Base-by-base conservation (phyloP, 2,888 invertebrate genomes). In the Dryococelus australis region DNA sequence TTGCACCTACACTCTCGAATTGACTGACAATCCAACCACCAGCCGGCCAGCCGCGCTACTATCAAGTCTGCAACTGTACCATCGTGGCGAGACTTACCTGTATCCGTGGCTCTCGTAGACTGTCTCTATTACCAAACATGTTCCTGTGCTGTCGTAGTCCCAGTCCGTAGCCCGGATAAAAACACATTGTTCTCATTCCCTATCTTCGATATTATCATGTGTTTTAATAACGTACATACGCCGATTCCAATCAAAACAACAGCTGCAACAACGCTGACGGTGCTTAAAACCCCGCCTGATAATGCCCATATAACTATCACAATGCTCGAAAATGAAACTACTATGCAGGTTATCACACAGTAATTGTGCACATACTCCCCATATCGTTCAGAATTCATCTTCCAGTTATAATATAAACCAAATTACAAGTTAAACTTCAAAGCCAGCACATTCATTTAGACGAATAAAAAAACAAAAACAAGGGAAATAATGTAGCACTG, bases 131-230 rank as follows among this genome's bases (percentile, higher is more conserved):
- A 16, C 65, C 65, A 65, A 24, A 65, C 20, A 65, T 24, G 6
- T 65, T 65, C n/a, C 65, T 65, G 65, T 65, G 65, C n/a, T 65
- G 65, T 65, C 65, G 65, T 24, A 65, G 65, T 24, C 65, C 65
- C 65, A 65, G 65, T 20, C 65, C 65, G 8, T 65, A 65, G 65
- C 65, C 65, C 10, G 65, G 65, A 65, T 65, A 65, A 20, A 20
- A 65, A 65, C 10, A 65, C 65, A 65, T 65, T 65, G 65, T 65
- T 65, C 12, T 65, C 65, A 20, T 65, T 65, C 8, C 65, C 65
- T 24, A 65, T 65, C n/a, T 65, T 65, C 65, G 65, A 65, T 65
- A 65, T 65, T 65, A 65, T 65, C 65, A 65, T 65, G n/a, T 65
- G 65, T n/a, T 65, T 65, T 9, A 65, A n/a, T 24, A 65, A 65